Evolutionary conservation across 2,113 vertebrate genomes (phyloP), one percentile per base, ranked within the genome.

Genomic region (Pangasianodon hypophthalmus): DNA sequence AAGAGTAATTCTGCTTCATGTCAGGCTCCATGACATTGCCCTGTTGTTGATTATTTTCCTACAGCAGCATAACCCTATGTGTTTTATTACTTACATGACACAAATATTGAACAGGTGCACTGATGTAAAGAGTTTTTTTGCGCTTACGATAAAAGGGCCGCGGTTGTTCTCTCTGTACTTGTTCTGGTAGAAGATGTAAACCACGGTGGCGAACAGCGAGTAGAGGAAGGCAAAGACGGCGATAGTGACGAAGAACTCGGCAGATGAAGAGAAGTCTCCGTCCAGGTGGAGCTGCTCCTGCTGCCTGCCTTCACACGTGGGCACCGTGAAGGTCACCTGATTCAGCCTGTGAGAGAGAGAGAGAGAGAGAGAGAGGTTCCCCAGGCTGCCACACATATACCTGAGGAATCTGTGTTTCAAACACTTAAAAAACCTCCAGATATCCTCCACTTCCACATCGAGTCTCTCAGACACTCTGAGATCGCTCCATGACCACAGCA

Each of bases 201-300:
- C 96, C 16, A 98, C 95, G 0, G 98, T 98, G 92, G 98, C 98
- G 11, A 96, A 93, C 93, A 99, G 95, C 0, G 98, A 99, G 94
- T 99, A 99, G 88, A 99, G 96, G 94, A 99, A 99, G 91, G 98
- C 97, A 0, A 99, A 99, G 93, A 99, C 98, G 0, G 98, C 97
- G 0, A 99, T 97, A 16, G 98, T 99, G 94, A 99, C 98, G 0
- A 99, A 99, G 96, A 99, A 99, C 93, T 99, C 98, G 0, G 98
- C 98, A 0, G 98, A 98, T n/a, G 98, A 99, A 0, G 98, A 99
- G 93, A 97, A 99, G 94, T 99, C 98, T 2, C 98, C 98, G 44
- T 94, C 95, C 93, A 99, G 96, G 75, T 97, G 97, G 37, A 99
- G 96, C 0, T 92, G 96, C 93, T 99, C 97, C 89, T 93, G 96